A percentile compares a stretch with the other conserved stretches of the same genome.
These are phyloP conservation scores for Pomatostomus ruficeps DNA, from an alignment of 2,113 vertebrate genomes.

Conservation along the genomic window DNA sequence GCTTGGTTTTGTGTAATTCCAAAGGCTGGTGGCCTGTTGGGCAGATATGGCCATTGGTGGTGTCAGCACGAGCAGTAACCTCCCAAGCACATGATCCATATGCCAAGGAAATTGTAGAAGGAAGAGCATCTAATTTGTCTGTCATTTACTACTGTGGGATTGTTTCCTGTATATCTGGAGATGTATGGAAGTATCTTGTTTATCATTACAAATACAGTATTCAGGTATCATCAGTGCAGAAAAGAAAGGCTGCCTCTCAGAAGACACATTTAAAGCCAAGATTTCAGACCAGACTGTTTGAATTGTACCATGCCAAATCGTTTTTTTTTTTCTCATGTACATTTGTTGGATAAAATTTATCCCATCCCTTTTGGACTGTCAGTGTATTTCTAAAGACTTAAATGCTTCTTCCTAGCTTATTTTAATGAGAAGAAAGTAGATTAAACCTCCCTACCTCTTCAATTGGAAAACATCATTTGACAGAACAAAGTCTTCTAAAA, in stretches of 20 bases:
- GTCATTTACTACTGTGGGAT: background rate
- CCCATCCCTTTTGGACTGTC: background rate
- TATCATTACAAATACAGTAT: background rate
- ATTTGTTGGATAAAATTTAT: background rate
- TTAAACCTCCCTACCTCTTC: background rate
- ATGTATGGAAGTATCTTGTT: background rate
- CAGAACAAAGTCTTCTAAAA: constrained; percentile 7
- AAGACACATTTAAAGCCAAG: background rate
- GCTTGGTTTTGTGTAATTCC: background rate
- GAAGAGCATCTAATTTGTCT: background rate
- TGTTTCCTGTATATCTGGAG: background rate
- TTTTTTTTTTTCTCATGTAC: background rate
- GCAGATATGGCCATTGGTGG: background rate
- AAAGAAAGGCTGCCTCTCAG: background rate
- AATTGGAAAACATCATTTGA: background rate
- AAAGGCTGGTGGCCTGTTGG: background rate
- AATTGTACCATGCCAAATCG: background rate
- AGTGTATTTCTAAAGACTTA: background rate
- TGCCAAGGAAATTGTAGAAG: background rate
- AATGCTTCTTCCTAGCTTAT: background rate
- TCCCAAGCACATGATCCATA: background rate
- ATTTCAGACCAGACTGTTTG: background rate
- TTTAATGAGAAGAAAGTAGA: background rate
- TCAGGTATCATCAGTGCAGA: background rate
- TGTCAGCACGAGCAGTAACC: background rate